phyloP scores from a whole-genome alignment of 2,797 vertebrate species.

The Galagoides demidoff region DNA sequence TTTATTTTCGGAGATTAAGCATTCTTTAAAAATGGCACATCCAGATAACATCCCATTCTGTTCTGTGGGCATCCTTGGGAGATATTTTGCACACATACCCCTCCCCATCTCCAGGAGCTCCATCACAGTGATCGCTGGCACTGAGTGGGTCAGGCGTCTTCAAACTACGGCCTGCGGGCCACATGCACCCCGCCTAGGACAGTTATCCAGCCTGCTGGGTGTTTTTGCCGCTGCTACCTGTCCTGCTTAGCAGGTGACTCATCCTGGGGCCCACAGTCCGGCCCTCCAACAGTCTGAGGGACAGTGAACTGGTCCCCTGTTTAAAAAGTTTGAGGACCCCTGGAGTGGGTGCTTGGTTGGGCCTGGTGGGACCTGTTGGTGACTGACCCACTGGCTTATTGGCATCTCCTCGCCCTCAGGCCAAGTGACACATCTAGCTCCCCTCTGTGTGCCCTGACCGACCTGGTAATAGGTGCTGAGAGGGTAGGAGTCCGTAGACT shows the following conservation, averaged over 20 bases:
- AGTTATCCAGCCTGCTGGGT: too few species aligned
- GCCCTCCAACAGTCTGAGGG: too few species aligned
- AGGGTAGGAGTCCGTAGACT: too few species aligned
- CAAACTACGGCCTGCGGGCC: too few species aligned
- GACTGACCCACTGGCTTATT: not conserved
- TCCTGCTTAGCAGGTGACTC: too few species aligned
- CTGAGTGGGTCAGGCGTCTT: not conserved
- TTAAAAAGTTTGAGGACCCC: too few species aligned
- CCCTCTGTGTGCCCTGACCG: not conserved
- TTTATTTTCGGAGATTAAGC: not conserved
- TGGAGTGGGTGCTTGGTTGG: not conserved
- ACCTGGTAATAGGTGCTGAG: not conserved
- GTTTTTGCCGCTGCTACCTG: too few species aligned
- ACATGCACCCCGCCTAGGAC: too few species aligned
- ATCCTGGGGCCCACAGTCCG: too few species aligned
- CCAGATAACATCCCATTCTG: not conserved
- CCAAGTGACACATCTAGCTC: not conserved
- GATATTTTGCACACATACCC: not conserved
- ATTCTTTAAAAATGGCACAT: not conserved
- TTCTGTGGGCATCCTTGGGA: not conserved
- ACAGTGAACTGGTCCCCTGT: too few species aligned
- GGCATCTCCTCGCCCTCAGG: not conserved
- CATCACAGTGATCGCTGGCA: accelerated
- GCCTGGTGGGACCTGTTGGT: not conserved
- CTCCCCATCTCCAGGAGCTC: not conserved